These are phyloP conservation scores for Pangasius mekongensis DNA, from an alignment of 2,797 vertebrate genomes.

Conservation along the genomic window DNA sequence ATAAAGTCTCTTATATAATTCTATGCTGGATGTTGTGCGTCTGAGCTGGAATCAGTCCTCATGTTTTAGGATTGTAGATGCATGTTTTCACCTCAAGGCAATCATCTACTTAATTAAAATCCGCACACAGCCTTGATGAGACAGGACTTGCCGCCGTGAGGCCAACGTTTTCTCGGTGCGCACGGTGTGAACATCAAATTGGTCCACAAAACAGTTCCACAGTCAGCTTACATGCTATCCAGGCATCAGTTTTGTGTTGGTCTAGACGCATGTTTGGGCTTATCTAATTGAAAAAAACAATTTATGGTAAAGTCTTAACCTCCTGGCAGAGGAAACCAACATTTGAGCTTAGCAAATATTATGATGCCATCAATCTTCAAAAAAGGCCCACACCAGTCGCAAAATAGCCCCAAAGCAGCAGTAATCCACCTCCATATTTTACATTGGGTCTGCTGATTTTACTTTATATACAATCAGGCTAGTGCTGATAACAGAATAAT, in stretches of 20 bases:
- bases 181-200: neutral
- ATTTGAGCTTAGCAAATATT: neutral
- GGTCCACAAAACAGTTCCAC: conserved; percentile 11
- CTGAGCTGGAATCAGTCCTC: neutral
- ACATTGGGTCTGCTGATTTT: neutral
- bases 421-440: neutral
- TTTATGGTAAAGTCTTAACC: neutral
- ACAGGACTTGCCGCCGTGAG: neutral
- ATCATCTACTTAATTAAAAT: conserved; percentile 24
- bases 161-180: neutral
- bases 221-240: neutral
- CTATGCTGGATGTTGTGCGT: neutral
- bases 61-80: neutral
- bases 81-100: neutral
- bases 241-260: neutral
- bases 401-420: neutral
- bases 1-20: neutral
- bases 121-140: neutral
- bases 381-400: neutral
- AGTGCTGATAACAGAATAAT: neutral
- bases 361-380: neutral
- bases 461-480: neutral
- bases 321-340: neutral
- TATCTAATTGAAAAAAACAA: neutral
- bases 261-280: neutral